Evolutionary conservation across 2,113 vertebrate species (phyloP).

Genomic region (Phaetusa simplex): DNA sequence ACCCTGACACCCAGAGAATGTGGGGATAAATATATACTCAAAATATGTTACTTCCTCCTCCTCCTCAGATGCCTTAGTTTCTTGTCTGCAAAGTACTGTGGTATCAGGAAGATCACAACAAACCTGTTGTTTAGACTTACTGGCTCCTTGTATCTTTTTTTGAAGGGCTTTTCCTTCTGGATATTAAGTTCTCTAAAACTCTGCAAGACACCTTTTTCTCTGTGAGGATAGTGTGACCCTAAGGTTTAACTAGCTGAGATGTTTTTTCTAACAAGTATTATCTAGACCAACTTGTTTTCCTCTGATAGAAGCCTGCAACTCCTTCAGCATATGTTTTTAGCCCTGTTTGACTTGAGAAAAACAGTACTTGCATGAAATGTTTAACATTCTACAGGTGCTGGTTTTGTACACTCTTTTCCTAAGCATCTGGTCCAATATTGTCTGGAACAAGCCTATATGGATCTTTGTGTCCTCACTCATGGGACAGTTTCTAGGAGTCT

Average conservation of each 20-base stretch:
- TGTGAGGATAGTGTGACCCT: background rate
- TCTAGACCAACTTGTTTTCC: background rate
- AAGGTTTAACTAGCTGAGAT: background rate
- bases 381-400: background rate
- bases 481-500: background rate
- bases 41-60: background rate
- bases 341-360: background rate
- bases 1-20: background rate
- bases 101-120: background rate
- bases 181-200: background rate
- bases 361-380: background rate
- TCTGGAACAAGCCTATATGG: background rate
- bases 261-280: background rate
- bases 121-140: background rate
- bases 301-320: background rate
- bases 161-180: background rate
- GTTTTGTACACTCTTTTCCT: background rate
- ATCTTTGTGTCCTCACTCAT: background rate
- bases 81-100: background rate
- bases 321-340: background rate
- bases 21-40: background rate
- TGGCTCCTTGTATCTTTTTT: background rate
- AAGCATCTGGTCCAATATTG: background rate
- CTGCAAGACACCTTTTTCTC: background rate
- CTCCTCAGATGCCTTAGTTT: background rate